These are phyloP conservation scores for Xanthorhoe spadicearia DNA, from an alignment of 2,888 invertebrate species.

Conservation along the genomic window DNA sequence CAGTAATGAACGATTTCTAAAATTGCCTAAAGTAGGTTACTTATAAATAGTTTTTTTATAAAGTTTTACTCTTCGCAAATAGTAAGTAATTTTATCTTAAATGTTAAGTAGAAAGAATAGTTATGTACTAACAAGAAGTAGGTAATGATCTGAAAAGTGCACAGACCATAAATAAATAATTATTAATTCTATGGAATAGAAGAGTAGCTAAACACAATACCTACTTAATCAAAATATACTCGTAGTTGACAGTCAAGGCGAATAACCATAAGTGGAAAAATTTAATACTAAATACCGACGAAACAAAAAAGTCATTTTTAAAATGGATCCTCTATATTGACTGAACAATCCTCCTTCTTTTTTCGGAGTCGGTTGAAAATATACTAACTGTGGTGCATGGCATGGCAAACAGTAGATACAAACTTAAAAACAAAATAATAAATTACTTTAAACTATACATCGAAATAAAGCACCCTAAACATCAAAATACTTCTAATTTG, in stretches of 20 bases:
- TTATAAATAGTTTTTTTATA: conserved; percentile 3
- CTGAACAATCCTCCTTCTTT: no score
- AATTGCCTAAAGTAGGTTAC: conserved; percentile 4
- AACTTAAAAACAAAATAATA: background rate
- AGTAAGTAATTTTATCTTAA: background rate
- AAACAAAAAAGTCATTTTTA: background rate
- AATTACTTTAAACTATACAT: background rate
- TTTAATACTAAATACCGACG: no score
- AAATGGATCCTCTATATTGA: no score
- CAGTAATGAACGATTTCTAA: conserved; percentile 33
- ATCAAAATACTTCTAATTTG: background rate
- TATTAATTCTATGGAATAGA: background rate
- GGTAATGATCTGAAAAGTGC: background rate
- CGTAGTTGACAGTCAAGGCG: background rate
- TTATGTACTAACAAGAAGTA: background rate
- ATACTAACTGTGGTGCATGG: background rate
- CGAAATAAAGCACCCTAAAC: background rate
- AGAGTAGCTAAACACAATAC: background rate
- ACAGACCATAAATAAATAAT: background rate
- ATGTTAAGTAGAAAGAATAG: background rate
- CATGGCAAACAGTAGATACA: background rate
- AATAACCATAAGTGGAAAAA: no score
- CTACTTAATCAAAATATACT: background rate
- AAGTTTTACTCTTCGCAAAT: conserved; percentile 1
- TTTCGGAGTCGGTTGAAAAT: no score